phyloP scores from a whole-genome alignment of 1,140 invertebrate species.

The Meloidogyne hapla region DNA sequence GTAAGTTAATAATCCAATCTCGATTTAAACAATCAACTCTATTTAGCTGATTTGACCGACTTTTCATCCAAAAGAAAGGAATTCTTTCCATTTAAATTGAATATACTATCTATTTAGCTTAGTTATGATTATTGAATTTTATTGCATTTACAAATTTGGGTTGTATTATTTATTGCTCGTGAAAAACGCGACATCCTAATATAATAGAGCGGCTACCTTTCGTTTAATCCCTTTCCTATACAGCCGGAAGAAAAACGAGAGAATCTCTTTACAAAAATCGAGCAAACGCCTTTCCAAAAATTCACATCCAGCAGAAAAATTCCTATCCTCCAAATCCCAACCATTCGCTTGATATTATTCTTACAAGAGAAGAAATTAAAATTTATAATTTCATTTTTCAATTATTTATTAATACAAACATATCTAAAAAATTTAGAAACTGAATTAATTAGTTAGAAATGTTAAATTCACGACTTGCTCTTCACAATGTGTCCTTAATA shows the following conservation, averaged over 20 bases:
- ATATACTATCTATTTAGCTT: background rate
- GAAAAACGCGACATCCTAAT: too few species aligned
- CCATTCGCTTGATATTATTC: background rate
- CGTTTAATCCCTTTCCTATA: background rate
- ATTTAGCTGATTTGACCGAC: background rate
- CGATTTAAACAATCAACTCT: background rate
- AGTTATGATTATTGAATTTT: background rate
- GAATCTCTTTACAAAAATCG: background rate
- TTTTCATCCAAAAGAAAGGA: background rate
- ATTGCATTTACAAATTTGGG: conserved; percentile 1
- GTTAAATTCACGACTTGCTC: background rate
- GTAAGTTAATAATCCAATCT: too few species aligned
- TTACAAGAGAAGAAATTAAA: too few species aligned
- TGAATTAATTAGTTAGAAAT: background rate
- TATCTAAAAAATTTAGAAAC: too few species aligned
- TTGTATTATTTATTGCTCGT: background rate
- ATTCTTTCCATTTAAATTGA: background rate
- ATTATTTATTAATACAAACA: background rate
- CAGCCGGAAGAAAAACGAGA: background rate
- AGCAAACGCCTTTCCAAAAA: background rate
- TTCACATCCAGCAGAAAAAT: too few species aligned
- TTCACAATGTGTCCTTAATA: background rate
- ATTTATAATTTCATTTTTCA: background rate
- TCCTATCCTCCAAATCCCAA: background rate
- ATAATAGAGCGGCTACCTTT: background rate